Base-by-base conservation (phyloP, 1,140 invertebrate genomes). In the Brachionus plicatilis region DNA sequence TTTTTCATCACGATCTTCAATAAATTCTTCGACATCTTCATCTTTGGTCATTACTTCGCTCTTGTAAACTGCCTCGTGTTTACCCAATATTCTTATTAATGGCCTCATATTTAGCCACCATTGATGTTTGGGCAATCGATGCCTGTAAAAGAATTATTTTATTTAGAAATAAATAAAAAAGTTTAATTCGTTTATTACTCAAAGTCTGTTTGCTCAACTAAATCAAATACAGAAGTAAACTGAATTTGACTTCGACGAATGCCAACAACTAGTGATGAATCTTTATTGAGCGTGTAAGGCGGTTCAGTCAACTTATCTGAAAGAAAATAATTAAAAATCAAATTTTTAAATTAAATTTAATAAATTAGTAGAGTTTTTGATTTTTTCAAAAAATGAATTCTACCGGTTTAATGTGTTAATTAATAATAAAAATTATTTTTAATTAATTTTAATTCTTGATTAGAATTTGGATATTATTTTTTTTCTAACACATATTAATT, bases 21-120 rank as follows among this genome's bases (percentile, higher is more conserved):
- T 76, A 27, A 27, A 76, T 20, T 50, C 41, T 50, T 76, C 72
- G 11, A 72, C 68, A 11, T 76, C 72, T 24, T 50, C 41, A 24
- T 76, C 72, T 76, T 76, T 76, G 27, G 41, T 76, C 45, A 76
- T 50, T 27, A 76, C 72, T 27, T 76, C 72, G n/a, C 72, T 76
- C 45, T 47, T 76, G 87, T 98, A 98, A 0, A 94, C 94, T 4
- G 94, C 95, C 85, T 96, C 94, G 88, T 99, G 97, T 90, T 99
- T 98, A 33, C 98, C 96, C 75, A 99, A 90, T 87, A 99, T 98
- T 90, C 97, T 93, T 47, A 99, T 90, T 37, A 99, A 90, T 0
- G 97, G 95, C 84, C 97, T 93, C 66, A 99, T 90, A 88, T 97
- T 98, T 90, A 99, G 92, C 97, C 97, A 99, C 97, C 97, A 99